These are phyloP conservation scores for Pelobates cultripes DNA, from an alignment of 2,797 vertebrate genomes.

Conservation along the genomic window DNA sequence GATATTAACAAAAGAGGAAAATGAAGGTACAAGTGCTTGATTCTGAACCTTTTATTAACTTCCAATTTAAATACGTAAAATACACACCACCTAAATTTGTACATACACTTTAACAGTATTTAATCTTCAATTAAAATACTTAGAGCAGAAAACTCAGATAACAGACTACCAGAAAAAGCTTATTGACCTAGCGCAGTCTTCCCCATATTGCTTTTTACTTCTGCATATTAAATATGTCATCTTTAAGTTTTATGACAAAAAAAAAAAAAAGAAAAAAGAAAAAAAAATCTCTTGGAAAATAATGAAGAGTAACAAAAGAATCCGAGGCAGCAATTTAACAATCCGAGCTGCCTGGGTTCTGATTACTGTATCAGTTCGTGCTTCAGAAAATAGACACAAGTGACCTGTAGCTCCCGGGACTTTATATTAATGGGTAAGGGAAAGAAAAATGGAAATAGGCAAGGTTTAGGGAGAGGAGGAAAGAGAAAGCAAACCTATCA, in stretches of 20 bases:
- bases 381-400: slow-evolving; percentile 62
- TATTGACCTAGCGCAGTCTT: slow-evolving; percentile 74
- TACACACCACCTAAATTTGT: slow-evolving; percentile 68
- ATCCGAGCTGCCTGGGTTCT: slow-evolving; percentile 70
- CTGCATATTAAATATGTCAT: slow-evolving; percentile 79
- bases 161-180: slow-evolving; percentile 75
- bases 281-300: slow-evolving; percentile 65
- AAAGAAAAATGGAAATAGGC: too few relatives aligned
- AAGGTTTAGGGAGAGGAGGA: neutral
- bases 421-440: slow-evolving; percentile 58
- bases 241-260: slow-evolving; percentile 66
- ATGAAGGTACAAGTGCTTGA: slow-evolving; percentile 46
- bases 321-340: slow-evolving; percentile 70
- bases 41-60: slow-evolving; percentile 59
- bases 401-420: slow-evolving; percentile 59
- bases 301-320: slow-evolving; percentile 76
- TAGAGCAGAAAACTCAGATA: slow-evolving; percentile 77
- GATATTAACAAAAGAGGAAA: slow-evolving; percentile 45
- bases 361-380: slow-evolving; percentile 70
- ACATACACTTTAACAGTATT: slow-evolving; percentile 73
- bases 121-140: slow-evolving; percentile 82
- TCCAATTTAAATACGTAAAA: slow-evolving; percentile 65
- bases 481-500: neutral
- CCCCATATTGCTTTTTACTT: slow-evolving; percentile 69
- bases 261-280: slow-evolving; percentile 61